Base-by-base conservation (phyloP, 1,140 invertebrate species). In the Sycophaga agraensis region DNA sequence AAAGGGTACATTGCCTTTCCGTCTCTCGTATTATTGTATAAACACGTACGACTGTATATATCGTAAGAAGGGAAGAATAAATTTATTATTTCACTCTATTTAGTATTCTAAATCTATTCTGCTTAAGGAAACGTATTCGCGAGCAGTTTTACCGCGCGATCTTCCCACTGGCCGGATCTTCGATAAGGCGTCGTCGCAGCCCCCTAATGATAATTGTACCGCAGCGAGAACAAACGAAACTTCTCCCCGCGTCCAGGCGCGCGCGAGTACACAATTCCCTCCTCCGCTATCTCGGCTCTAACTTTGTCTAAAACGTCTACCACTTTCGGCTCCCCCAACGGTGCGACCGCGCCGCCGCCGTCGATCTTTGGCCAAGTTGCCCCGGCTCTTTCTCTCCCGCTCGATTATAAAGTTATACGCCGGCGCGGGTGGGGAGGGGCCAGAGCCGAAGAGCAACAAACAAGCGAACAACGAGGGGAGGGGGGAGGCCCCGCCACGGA, bases 331-430 rank as follows among this genome's bases (percentile, higher is more conserved):
- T 60, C 42, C 59, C 59, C 14, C 50, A 12, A 17, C n/a, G 26
- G 17, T 12, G 16, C 35, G 3, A 24, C 19, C 40, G 22, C 39
- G n/a, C 37, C 37, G 22, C 45, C 37, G 8, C 26, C 50, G 59
- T 60, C 50, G 59, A 60, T 60, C 59, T 60, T 60, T 28, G 49
- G 17, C 46, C 7, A 60, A 60, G 19, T 60, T 60, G n/a, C 22
- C 49, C 43, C 19, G 14, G 46, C 59, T 54, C 40, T 21, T 45
- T 51, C 58, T 17, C 24, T 26, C 22, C 14, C 49, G 8, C 42
- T 55, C 51, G 43, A 55, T 55, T 55, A 55, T 62, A 62, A 62
- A 60, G 58, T 60, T 60, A 53, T 60, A 35, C 14, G 19, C 34
- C 7, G 7, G 56, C 39, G 17, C 26, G 40, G 22, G 19, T 7